Evolutionary conservation across 2,797 vertebrate species (phyloP).

Genomic region (Cirrhinus mrigala): DNA sequence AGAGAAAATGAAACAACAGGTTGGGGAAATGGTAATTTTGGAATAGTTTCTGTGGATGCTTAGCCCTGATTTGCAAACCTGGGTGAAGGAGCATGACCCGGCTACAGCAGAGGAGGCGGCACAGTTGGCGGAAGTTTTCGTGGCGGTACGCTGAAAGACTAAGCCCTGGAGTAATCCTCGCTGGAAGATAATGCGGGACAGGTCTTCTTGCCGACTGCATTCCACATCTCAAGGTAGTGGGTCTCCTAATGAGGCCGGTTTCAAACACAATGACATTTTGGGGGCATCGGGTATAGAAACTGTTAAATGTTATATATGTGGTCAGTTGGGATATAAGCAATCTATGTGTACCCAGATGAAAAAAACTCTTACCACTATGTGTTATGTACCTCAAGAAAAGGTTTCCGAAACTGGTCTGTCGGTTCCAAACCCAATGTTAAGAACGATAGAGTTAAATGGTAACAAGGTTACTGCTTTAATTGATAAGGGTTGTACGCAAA

Average conservation of each 20-base stretch:
- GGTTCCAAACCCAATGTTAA: background rate
- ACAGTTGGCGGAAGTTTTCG: no score
- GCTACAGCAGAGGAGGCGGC: no score
- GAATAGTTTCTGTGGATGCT: no score
- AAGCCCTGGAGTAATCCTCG: background rate
- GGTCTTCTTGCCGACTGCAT: background rate
- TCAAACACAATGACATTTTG: no score
- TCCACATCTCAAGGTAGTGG: background rate
- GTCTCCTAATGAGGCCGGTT: background rate
- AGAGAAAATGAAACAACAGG: background rate
- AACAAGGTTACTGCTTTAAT: background rate
- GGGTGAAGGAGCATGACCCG: no score
- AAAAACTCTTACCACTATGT: background rate
- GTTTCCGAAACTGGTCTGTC: background rate
- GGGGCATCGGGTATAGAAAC: background rate
- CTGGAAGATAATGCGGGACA: background rate
- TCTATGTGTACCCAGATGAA: background rate
- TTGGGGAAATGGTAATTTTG: background rate
- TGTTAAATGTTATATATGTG: background rate
- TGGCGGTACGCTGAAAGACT: no score
- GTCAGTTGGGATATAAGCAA: background rate
- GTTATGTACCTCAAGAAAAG: background rate
- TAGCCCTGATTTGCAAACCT: no score
- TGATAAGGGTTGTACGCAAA: background rate
- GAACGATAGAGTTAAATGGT: background rate